Evolutionary conservation across 1,140 invertebrate genomes (phyloP).

Genomic region (Leptestheria dahalacensis): DNA sequence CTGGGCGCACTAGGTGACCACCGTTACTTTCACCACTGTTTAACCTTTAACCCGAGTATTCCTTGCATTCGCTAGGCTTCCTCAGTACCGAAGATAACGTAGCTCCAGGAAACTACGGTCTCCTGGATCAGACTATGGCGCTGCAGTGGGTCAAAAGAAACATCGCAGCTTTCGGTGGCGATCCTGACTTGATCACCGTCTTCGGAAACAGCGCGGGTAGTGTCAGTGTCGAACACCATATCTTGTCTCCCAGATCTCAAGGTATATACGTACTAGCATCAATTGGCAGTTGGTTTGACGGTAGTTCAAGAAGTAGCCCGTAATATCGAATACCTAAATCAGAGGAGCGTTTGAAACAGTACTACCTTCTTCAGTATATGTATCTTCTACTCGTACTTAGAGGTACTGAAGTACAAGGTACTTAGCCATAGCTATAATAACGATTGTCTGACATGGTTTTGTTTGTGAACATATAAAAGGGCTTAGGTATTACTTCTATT

Average conservation of each 20-base stretch:
- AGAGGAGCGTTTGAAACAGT: too few relatives aligned
- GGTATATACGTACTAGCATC: conserved; percentile 21
- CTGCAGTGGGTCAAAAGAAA: conserved; percentile 30
- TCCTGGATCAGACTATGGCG: conserved; percentile 33
- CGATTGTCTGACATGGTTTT: too few relatives aligned
- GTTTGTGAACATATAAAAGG: too few relatives aligned
- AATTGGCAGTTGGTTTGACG: too few relatives aligned
- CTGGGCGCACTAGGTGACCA: conserved; percentile 43
- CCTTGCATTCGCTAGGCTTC: conserved; percentile 24
- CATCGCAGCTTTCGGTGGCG: conserved; percentile 17
- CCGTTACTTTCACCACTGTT: conserved; percentile 4
- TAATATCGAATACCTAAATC: too few relatives aligned
- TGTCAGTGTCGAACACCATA: conserved; percentile 22
- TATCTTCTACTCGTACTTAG: too few relatives aligned
- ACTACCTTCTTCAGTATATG: too few relatives aligned
- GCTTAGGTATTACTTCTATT: too few relatives aligned
- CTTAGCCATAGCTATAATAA: too few relatives aligned
- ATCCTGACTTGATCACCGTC: conserved; percentile 11
- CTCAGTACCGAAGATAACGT: conserved; percentile 27
- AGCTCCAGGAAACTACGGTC: conserved; percentile 32
- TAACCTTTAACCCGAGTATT: background rate
- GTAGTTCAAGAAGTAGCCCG: too few relatives aligned
- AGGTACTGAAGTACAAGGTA: too few relatives aligned
- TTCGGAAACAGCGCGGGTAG: conserved; percentile 21
- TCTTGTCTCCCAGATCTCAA: conserved; percentile 11